Base-by-base conservation (phyloP, 23 tunicate species). In the Styela clava region DNA sequence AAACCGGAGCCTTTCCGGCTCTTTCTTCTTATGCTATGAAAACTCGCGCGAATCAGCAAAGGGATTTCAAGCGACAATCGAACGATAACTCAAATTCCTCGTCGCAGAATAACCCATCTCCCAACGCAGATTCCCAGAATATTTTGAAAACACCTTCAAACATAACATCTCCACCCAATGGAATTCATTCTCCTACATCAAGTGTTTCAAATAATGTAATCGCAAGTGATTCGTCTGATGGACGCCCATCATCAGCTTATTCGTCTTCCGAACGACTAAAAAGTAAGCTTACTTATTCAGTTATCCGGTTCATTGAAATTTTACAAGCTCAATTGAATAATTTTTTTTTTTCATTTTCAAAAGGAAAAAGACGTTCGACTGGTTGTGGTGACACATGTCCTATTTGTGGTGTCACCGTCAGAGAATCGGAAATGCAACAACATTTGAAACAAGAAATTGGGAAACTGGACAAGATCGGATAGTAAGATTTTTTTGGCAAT, bases 391-490 rank as follows among this genome's bases (percentile, higher is more conserved):
- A 90, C 70, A 81, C 88, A 12, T 90, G 95, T 81, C 95, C 95
- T 2, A 83, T 85, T 12, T 90, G 95, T 69, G 95, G 95, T 2
- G 63, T 90, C 61, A 90, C 89, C 18, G 89, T 90, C 22, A 73
- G 95, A 25, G 68, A 79, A 3, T 68, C 85, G 56, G 95, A 90
- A 28, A 23, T 90, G 62, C 36, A 63, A 31, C 63, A 61, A 25
- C 95, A 90, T 62, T 31, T 90, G 27, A 31, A 9, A 27, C 88
- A 79, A 62, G 95, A 90, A 68, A 81, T 90, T 18, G 85, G 80
- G 1, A 85, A 85, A 28, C 71, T 90, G 2, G 83, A 34, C 33
- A 74, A 76, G 34, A 78, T 90, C 67, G 83, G 89, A 22, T 69
- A 73, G 95, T 89, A 74, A 63, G 73, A 9, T 44, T 16, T 31